These are phyloP conservation scores for Dromas ardeola DNA, from an alignment of 2,113 vertebrate species.

Conservation along the genomic window DNA sequence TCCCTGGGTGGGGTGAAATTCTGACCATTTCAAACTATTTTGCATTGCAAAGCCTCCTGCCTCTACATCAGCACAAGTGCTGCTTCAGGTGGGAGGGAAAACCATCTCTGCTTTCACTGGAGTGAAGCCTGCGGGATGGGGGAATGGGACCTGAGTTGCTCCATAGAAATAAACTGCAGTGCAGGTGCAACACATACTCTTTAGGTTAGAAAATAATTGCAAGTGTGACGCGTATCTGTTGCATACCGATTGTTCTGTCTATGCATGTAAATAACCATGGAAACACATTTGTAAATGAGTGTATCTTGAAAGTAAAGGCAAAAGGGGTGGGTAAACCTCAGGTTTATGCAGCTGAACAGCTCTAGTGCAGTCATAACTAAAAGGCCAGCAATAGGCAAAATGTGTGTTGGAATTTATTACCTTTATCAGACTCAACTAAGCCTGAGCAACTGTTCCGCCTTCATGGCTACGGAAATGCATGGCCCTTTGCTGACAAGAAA, in stretches of 20 bases:
- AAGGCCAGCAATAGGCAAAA: neutral
- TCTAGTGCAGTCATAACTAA: neutral
- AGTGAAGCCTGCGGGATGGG: neutral
- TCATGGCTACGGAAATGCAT: neutral
- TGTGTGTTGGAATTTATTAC: neutral
- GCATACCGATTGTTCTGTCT: neutral
- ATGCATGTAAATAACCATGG: neutral
- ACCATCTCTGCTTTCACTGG: neutral
- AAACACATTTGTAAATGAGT: neutral
- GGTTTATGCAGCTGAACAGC: neutral
- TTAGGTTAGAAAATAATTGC: neutral
- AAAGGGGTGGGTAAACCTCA: neutral
- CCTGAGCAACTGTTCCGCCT: neutral
- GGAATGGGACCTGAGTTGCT: neutral
- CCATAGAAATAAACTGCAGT: neutral
- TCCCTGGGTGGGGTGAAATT: neutral
- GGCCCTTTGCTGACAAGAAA: neutral
- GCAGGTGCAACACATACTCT: neutral
- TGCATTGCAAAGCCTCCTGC: neutral
- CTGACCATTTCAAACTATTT: neutral
- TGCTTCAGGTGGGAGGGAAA: neutral
- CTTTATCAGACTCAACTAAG: neutral
- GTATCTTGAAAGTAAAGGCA: neutral
- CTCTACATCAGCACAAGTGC: neutral
- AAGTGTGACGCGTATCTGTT: fast-evolving